Conservation (phyloP, 1,140 invertebrate genomes). For the Drosophila guanche region DNA sequence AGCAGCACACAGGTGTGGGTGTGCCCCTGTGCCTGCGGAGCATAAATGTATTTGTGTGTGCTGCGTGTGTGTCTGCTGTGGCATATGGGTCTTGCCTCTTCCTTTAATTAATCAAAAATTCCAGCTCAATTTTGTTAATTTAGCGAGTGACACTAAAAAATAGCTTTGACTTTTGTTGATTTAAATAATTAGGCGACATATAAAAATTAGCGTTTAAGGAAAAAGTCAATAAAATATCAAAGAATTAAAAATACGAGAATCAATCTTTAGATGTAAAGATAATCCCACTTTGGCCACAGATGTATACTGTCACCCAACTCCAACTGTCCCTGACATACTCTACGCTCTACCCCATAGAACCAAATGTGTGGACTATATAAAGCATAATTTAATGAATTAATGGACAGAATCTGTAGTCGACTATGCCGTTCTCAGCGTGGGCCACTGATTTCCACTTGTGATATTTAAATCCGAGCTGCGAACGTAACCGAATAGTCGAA, state of each 20-base stretch:
- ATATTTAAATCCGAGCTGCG: constrained; percentile 52
- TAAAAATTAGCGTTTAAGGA: constrained; percentile 55
- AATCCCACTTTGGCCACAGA: not conserved
- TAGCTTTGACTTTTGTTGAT: constrained; percentile 55
- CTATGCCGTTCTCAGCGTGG: constrained; percentile 56
- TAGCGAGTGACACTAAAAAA: constrained; percentile 67
- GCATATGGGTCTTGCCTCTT: constrained; percentile 45
- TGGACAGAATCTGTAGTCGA: constrained; percentile 41
- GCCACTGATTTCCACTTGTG: constrained; percentile 69
- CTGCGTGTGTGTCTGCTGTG: constrained; percentile 22
- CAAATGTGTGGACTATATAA: constrained; percentile 46
- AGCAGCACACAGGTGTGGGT: constrained; percentile 22
- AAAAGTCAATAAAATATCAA: constrained; percentile 1
- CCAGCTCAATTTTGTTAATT: constrained; percentile 76
- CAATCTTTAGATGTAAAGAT: not conserved
- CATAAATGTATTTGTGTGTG: constrained; percentile 1
- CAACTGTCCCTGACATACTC: not conserved
- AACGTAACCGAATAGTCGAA: constrained; percentile 31
- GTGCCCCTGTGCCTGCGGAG: not conserved
- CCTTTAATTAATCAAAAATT: constrained; percentile 76
- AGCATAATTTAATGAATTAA: constrained; percentile 75
- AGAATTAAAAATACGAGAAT: not conserved
- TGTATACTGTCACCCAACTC: not conserved
- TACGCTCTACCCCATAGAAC: not conserved
- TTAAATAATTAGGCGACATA: constrained; percentile 63